Evolutionary conservation across 2,797 vertebrate genomes (phyloP).

Genomic region (Clarias platycephalus): DNA sequence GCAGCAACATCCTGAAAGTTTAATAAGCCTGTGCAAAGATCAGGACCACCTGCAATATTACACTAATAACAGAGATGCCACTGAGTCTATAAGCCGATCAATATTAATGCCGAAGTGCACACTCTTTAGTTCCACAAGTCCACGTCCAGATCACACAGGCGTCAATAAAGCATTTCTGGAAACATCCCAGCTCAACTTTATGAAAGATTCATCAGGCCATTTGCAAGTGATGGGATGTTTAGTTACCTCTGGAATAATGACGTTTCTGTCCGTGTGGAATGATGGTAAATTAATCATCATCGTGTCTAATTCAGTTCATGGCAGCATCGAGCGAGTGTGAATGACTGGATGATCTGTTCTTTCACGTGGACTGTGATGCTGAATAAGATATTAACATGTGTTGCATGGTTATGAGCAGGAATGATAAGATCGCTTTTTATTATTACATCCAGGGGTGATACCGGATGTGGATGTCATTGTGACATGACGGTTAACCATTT

Average conservation of each 20-base stretch:
- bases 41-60: slow-evolving; percentile 38
- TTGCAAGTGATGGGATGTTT: slow-evolving; percentile 52
- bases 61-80: slow-evolving; percentile 36
- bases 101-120: slow-evolving; percentile 41
- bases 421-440: slow-evolving; percentile 20
- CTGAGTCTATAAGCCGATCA: slow-evolving; percentile 44
- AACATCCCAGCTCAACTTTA: slow-evolving; percentile 46
- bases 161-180: slow-evolving; percentile 33
- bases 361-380: background rate
- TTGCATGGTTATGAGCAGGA: slow-evolving; percentile 20
- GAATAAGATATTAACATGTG: slow-evolving; percentile 16
- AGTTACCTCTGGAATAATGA: slow-evolving; percentile 45
- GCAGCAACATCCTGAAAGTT: slow-evolving; percentile 37
- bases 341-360: background rate
- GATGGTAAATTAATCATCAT: slow-evolving; percentile 52
- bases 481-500: background rate
- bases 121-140: slow-evolving; percentile 26
- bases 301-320: slow-evolving; percentile 36
- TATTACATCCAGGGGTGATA: slow-evolving; percentile 23
- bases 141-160: slow-evolving; percentile 39
- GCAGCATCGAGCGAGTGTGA: background rate
- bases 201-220: slow-evolving; percentile 55
- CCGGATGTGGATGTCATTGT: background rate
- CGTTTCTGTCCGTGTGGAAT: slow-evolving; percentile 32
- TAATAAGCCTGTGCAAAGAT: slow-evolving; percentile 37